Base-by-base conservation (phyloP, 2,797 vertebrate genomes). In the Echeneis naucrates region DNA sequence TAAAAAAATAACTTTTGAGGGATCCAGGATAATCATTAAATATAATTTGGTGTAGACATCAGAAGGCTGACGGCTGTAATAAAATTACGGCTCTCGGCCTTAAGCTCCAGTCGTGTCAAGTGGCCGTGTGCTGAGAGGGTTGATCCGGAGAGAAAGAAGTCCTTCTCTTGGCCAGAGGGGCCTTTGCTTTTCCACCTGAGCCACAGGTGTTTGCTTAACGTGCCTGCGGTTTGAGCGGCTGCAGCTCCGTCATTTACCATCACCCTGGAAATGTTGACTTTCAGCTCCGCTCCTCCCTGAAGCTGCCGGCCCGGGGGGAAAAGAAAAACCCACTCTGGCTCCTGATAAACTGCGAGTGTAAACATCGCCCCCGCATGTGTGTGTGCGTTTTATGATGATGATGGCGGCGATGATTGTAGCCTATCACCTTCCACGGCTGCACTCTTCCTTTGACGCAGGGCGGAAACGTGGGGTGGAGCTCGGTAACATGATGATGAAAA, bases 201-300 rank as follows among this genome's bases (percentile, higher is more conserved):
- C 77, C 82, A 12, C 87, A 91, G 90, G 88, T 93, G 91, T 89
- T 92, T 89, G 84, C 82, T 87, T 76, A 91, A 59, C 81, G 78
- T 77, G 80, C 83, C 78, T 93, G 90, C 56, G 91, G 89, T 85
- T 85, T 80, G 59, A 84, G 83, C 32, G 72, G 81, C 88, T 64
- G 84, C 76, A 64, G 83, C 79, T 33, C 82, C 64, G 75, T 88
- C 78, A 71, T 89, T 89, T 84, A 85, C 59, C 76, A 84, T 90
- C 84, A 78, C 58, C 78, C 83, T 82, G 79, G 82, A 87, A 90
- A 88, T 89, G 80, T 91, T 90, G 84, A 84, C 85, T 82, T 86
- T 85, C 3, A 44, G 38, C 67, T 59, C 78, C 51, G 45, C 73
- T 77, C 77, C 78, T 66, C 82, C 74, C 69, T 62, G 59, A 56